phyloP scores from a whole-genome alignment of 2,113 vertebrate genomes.

The Oenanthe oenanthe region DNA sequence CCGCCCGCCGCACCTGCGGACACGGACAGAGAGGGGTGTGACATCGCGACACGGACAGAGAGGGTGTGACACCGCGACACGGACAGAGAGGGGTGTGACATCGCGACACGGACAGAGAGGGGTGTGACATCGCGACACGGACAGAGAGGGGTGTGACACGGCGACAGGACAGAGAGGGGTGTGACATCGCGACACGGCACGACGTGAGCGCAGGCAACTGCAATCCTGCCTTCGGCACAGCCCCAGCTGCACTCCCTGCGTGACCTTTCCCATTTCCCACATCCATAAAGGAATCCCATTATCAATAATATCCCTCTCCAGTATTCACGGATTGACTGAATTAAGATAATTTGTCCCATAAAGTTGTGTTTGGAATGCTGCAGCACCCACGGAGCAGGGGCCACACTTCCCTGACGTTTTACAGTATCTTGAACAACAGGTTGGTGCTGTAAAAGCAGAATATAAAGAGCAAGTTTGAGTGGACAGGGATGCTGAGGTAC shows the following conservation, averaged over 20 bases:
- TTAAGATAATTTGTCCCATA: neutral
- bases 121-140: too few relatives aligned
- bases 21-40: neutral
- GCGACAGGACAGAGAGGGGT: rapidly evolving
- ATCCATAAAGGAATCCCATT: neutral
- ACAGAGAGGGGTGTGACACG: too few relatives aligned
- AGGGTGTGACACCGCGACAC: too few relatives aligned
- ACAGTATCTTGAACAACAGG: neutral
- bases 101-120: neutral
- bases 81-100: too few relatives aligned
- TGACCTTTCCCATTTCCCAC: neutral
- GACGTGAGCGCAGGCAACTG: rapidly evolving
- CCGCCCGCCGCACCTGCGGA: neutral
- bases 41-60: too few relatives aligned
- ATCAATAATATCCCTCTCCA: neutral
- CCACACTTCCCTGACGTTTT: neutral
- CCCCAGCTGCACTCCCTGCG: rapidly evolving
- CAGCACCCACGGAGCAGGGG: neutral
- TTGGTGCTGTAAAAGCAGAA: neutral
- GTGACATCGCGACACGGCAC: too few relatives aligned
- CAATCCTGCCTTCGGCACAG: neutral
- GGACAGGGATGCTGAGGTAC: neutral
- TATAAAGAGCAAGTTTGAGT: neutral
- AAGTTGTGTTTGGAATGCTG: neutral
- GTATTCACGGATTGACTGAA: neutral